These are phyloP conservation scores for Atethmia centrago DNA, from an alignment of 2,888 invertebrate species.

Conservation along the genomic window DNA sequence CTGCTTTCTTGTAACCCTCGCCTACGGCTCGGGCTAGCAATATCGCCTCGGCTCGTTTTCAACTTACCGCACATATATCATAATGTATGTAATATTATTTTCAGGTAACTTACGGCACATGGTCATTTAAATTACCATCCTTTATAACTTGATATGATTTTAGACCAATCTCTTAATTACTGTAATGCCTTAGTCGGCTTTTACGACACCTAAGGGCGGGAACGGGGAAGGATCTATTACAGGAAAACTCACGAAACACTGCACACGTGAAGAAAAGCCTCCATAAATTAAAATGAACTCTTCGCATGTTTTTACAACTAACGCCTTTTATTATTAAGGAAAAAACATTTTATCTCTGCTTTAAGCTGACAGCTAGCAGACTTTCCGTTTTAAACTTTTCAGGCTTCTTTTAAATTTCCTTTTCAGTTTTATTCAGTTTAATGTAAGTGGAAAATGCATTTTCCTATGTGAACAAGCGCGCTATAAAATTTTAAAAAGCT, in stretches of 20 bases:
- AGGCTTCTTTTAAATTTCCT: conserved; percentile 50
- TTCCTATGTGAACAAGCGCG: conserved; percentile 29
- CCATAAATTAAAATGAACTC: not conserved
- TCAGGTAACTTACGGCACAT: not conserved
- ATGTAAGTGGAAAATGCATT: conserved; percentile 53
- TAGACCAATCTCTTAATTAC: conserved; percentile 8
- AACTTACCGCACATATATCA: too few relatives aligned
- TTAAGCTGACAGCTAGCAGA: conserved; percentile 40
- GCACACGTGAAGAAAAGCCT: not conserved
- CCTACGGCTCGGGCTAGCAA: too few relatives aligned
- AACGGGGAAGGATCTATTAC: not conserved
- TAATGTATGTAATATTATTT: too few relatives aligned
- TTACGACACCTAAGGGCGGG: conserved; percentile 4
- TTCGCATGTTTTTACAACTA: conserved; percentile 1
- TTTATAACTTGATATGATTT: conserved; percentile 3
- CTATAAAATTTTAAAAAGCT: conserved; percentile 18
- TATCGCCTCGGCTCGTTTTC: too few relatives aligned
- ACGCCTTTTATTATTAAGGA: conserved; percentile 4
- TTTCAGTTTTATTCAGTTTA: conserved; percentile 53
- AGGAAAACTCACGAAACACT: not conserved
- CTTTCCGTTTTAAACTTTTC: conserved; percentile 50
- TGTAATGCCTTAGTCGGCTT: conserved; percentile 9
- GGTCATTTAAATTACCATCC: not conserved
- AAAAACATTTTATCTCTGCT: conserved; percentile 36
- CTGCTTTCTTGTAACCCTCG: too few relatives aligned